phyloP scores from a whole-genome alignment of 2,888 invertebrate genomes.

The Tetragonisca angustula region DNA sequence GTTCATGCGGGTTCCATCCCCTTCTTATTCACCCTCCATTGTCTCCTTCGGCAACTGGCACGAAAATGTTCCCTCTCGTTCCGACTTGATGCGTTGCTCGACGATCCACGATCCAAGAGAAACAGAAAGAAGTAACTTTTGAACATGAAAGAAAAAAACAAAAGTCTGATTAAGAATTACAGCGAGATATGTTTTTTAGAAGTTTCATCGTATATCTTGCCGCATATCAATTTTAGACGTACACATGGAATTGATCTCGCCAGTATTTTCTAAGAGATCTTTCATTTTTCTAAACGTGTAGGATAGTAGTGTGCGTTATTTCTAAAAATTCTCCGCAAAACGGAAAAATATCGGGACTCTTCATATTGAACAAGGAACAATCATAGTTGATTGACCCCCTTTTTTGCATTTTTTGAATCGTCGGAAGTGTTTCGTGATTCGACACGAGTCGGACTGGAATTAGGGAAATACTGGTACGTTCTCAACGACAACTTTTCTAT shows the following conservation, averaged over 20 bases:
- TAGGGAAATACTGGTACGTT: neutral
- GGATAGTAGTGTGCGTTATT: neutral
- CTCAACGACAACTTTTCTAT: neutral
- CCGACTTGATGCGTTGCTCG: conserved; percentile 11
- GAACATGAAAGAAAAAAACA: neutral
- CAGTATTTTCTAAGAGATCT: conserved; percentile 18
- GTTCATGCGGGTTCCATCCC: conserved; percentile 7
- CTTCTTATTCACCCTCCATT: conserved; percentile 21
- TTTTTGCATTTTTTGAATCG: neutral
- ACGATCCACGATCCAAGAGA: conserved; percentile 27
- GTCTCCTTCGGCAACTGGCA: conserved; percentile 30
- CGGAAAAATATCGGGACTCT: neutral
- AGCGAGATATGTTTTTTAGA: neutral
- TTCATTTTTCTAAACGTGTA: no score
- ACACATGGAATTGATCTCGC: neutral
- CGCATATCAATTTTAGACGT: conserved; percentile 49
- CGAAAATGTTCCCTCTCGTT: neutral
- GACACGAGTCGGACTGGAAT: neutral
- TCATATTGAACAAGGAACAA: neutral
- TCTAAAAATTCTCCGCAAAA: neutral
- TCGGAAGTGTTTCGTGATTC: neutral
- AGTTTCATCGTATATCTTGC: neutral
- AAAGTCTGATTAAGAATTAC: conserved; percentile 32
- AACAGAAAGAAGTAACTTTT: no score
- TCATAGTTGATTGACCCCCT: neutral